Conservation (phyloP, 2,797 vertebrate species). For the Sibirionetta formosa region DNA sequence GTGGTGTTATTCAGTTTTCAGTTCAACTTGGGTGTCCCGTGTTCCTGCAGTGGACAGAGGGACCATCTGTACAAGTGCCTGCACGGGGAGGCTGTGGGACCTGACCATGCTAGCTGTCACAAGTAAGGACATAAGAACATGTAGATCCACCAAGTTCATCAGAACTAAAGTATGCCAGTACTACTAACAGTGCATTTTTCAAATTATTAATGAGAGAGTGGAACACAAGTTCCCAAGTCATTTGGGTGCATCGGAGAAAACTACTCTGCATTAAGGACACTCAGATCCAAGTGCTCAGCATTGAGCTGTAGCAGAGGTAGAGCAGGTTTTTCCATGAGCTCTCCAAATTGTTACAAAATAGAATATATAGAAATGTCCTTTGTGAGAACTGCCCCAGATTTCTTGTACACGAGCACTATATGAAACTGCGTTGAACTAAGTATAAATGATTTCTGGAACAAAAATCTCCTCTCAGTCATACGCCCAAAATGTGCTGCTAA, state of each 20-base stretch:
- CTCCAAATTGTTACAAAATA: neutral
- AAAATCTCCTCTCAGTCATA: neutral
- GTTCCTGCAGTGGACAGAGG: slow-evolving; percentile 74
- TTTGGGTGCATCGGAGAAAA: neutral
- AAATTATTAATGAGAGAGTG: neutral
- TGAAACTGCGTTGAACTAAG: neutral
- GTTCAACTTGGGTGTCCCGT: slow-evolving; percentile 86
- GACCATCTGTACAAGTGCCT: slow-evolving; percentile 18
- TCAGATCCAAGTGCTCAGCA: neutral
- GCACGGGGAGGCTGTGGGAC: neutral
- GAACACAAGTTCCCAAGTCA: neutral
- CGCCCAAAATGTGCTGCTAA: accelerated
- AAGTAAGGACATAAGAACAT: neutral
- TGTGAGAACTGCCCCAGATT: neutral
- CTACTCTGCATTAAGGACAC: neutral
- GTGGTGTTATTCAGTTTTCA: slow-evolving; percentile 80
- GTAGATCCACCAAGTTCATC: neutral
- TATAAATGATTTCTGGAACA: neutral
- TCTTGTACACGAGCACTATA: neutral
- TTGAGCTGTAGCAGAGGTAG: neutral
- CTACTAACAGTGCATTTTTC: neutral
- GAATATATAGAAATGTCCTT: neutral
- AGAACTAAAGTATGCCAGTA: neutral
- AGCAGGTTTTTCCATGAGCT: neutral
- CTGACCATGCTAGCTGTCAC: neutral